Percentiles rank a stretch among this genome's conserved stretches.
phyloP scores from a whole-genome alignment of 2,113 vertebrate species.

The Hippopotamus amphibius region DNA sequence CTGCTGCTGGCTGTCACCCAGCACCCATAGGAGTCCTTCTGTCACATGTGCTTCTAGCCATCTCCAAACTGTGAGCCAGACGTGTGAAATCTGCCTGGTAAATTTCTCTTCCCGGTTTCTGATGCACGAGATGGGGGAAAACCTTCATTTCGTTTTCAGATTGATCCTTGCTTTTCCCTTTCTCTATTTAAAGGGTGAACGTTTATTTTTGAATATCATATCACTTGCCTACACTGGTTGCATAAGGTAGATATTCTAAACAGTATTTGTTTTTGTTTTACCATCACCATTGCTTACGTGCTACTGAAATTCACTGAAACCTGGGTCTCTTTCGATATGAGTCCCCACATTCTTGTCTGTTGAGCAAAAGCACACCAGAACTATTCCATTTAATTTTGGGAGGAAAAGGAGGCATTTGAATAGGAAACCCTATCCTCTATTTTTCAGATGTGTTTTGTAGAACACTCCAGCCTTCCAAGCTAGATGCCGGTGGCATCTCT shows the following conservation, averaged over 20 bases:
- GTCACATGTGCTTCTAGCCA: background rate
- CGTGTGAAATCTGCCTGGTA: background rate
- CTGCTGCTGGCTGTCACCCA: background rate
- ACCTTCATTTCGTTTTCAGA: background rate
- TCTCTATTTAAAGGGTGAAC: background rate
- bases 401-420: background rate
- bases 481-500: background rate
- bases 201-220: background rate
- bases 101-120: background rate
- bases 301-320: background rate
- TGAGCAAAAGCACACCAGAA: background rate
- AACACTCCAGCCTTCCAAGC: background rate
- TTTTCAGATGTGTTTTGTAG: background rate
- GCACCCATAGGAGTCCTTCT: background rate
- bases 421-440: background rate
- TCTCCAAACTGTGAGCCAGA: background rate
- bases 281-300: fast-evolving
- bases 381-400: background rate
- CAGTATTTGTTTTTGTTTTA: background rate
- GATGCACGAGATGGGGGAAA: background rate
- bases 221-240: background rate
- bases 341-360: background rate
- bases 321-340: fast-evolving
- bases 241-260: background rate
- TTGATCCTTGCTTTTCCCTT: background rate